These are phyloP conservation scores for Timema podura DNA, from an alignment of 2,888 invertebrate species.

Conservation along the genomic window DNA sequence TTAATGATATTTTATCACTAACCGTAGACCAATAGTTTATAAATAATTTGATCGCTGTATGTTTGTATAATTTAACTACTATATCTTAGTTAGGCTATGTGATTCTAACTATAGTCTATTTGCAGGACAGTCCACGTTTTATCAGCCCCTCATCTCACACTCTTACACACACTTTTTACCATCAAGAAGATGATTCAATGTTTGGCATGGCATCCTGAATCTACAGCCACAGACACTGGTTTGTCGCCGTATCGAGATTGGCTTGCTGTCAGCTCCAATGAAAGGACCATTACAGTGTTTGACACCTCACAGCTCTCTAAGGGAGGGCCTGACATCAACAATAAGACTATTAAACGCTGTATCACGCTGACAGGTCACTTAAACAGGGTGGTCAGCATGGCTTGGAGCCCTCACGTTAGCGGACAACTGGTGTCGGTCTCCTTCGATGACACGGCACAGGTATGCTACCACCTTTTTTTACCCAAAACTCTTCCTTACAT, in stretches of 20 bases:
- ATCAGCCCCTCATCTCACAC: conserved; percentile 38
- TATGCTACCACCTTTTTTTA: conserved; percentile 39
- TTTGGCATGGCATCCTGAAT: conserved; percentile 69
- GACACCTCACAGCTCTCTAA: conserved; percentile 40
- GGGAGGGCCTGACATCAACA: conserved; percentile 14
- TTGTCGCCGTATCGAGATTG: conserved; percentile 57
- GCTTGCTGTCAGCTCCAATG: conserved; percentile 59
- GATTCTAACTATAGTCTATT: conserved; percentile 9
- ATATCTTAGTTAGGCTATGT: too few species aligned
- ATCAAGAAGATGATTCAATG: conserved; percentile 61
- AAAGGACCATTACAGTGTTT: conserved; percentile 50
- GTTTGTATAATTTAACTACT: too few species aligned
- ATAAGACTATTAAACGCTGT: conserved; percentile 19
- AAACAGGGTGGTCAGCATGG: conserved; percentile 52
- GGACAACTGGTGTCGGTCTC: conserved; percentile 63
- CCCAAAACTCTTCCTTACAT: too few species aligned
- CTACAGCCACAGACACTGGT: conserved; percentile 53
- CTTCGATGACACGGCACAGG: conserved; percentile 65
- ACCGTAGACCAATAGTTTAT: too few species aligned
- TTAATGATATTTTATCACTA: too few species aligned
- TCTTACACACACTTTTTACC: conserved; percentile 46
- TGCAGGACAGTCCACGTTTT: conserved; percentile 34
- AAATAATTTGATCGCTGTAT: too few species aligned
- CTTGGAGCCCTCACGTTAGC: conserved; percentile 67
- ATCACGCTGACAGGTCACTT: conserved; percentile 49